phyloP scores from a whole-genome alignment of 1,140 invertebrate genomes.

The Teleogryllus occipitalis region DNA sequence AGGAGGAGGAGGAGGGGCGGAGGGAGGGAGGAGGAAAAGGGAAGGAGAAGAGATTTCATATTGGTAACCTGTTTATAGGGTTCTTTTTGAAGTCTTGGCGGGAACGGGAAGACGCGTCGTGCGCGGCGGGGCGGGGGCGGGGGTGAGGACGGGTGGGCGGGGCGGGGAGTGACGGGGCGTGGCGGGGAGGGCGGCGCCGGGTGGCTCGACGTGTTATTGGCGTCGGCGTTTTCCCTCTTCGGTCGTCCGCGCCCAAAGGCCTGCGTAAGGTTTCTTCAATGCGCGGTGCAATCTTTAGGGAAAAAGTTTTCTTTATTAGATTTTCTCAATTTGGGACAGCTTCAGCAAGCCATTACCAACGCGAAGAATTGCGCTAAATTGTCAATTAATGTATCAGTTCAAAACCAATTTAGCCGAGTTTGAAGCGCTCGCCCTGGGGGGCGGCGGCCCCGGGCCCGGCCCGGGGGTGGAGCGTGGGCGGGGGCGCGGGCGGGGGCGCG shows the following conservation, averaged over 20 bases:
- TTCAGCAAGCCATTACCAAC: constrained; percentile 23
- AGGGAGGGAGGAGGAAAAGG: constrained; percentile 18
- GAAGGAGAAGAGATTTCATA: constrained; percentile 23
- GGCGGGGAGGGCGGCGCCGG: neutral
- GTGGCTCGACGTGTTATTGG: constrained; percentile 11
- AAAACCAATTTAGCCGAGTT: constrained; percentile 26
- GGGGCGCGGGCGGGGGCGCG: neutral
- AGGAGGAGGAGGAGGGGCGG: constrained; percentile 21
- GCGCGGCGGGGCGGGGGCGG: too few species aligned
- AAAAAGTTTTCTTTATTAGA: constrained; percentile 25
- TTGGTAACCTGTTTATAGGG: constrained; percentile 21
- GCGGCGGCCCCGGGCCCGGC: too few species aligned
- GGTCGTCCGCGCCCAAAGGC: neutral
- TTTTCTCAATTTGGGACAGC: constrained; percentile 26
- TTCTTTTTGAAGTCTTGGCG: constrained; percentile 17
- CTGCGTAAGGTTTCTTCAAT: constrained; percentile 19
- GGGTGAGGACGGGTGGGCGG: too few species aligned
- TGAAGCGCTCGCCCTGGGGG: constrained; percentile 20
- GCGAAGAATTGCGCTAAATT: constrained; percentile 24
- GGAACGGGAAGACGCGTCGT: neutral
- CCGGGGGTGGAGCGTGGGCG: constrained; percentile 9
- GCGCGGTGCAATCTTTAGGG: constrained; percentile 19
- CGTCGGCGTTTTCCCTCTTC: constrained; percentile 14
- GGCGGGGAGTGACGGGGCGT: too few species aligned
- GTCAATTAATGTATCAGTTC: constrained; percentile 24